A percentile compares a stretch with the other conserved stretches of the same genome.
These are phyloP conservation scores for Agrilus mali DNA, from an alignment of 2,888 invertebrate species.

Conservation along the genomic window DNA sequence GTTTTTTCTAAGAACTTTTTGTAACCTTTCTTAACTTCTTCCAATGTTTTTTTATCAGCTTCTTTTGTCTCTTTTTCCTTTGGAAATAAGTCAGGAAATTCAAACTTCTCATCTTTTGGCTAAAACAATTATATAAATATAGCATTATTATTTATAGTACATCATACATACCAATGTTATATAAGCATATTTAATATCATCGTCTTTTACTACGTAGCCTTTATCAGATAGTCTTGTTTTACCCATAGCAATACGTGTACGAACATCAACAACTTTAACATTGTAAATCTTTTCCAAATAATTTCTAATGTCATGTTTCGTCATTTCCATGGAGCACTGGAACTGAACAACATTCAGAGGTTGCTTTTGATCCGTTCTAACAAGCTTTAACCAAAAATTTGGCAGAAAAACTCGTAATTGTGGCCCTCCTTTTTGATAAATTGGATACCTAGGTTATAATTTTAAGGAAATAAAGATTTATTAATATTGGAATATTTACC, in stretches of 20 bases:
- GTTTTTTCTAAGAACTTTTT: constrained; percentile 48
- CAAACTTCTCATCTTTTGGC: constrained; percentile 60
- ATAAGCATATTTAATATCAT: constrained; percentile 71
- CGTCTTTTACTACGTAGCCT: constrained; percentile 64
- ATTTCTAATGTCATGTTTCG: constrained; percentile 74
- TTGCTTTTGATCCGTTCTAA: constrained; percentile 51
- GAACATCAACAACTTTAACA: constrained; percentile 63
- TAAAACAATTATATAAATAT: constrained; percentile 32
- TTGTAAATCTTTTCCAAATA: constrained; percentile 95
- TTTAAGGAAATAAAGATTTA: neutral
- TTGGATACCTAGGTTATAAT: constrained; percentile 59
- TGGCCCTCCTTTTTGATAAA: constrained; percentile 88
- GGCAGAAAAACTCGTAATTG: constrained; percentile 86
- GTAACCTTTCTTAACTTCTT: constrained; percentile 48
- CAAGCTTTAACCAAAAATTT: constrained; percentile 94
- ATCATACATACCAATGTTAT: constrained; percentile 57
- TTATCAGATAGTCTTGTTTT: constrained; percentile 43
- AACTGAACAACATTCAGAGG: constrained; percentile 79
- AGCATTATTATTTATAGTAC: neutral
- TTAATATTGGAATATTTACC: constrained; percentile 8
- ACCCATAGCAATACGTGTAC: constrained; percentile 62
- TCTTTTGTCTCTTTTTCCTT: constrained; percentile 36
- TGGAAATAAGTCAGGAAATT: constrained; percentile 62
- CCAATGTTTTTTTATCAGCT: constrained; percentile 45
- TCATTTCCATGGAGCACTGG: constrained; percentile 90